A percentile compares a stretch with the other conserved stretches of the same genome.
phyloP scores from a whole-genome alignment of 2,113 vertebrate genomes.

The Mugil cephalus region DNA sequence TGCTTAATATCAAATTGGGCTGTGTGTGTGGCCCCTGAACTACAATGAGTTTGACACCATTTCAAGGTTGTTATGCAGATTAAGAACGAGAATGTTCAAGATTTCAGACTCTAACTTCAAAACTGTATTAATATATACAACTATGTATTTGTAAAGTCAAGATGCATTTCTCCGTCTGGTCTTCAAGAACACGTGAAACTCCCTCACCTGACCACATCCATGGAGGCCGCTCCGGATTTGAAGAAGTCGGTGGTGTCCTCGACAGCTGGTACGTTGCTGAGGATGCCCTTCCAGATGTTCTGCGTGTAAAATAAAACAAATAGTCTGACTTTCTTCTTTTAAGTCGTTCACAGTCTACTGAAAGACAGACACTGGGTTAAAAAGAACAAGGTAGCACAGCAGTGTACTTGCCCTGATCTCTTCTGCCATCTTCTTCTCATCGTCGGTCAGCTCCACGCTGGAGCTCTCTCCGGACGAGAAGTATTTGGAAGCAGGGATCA shows the following conservation, averaged over 20 bases:
- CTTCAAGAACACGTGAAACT: neutral
- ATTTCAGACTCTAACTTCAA: no score
- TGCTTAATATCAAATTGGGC: no score
- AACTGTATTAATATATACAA: no score
- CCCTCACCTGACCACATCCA: slow-evolving; percentile 91
- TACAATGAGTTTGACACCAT: no score
- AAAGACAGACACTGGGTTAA: neutral
- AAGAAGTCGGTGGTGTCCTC: slow-evolving; percentile 91
- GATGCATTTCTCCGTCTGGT: neutral
- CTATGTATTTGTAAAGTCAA: no score
- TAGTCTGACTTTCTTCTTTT: neutral
- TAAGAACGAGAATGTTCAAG: no score
- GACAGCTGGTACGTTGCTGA: slow-evolving; percentile 83
- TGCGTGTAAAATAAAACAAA: slow-evolving; percentile 54
- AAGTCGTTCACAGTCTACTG: neutral
- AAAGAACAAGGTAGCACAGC: no score
- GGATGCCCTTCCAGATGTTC: slow-evolving; percentile 88
- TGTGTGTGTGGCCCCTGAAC: no score
- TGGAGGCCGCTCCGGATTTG: slow-evolving; percentile 90
- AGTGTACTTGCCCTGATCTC: slow-evolving; percentile 81
- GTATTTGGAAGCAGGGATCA: slow-evolving; percentile 88
- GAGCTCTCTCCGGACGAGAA: slow-evolving; percentile 82
- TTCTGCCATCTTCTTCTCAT: slow-evolving; percentile 82
- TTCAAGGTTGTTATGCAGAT: no score
- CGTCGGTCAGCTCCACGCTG: slow-evolving; percentile 85